Base-by-base conservation (phyloP, 1,140 invertebrate species). In the Temnothorax longispinosus region DNA sequence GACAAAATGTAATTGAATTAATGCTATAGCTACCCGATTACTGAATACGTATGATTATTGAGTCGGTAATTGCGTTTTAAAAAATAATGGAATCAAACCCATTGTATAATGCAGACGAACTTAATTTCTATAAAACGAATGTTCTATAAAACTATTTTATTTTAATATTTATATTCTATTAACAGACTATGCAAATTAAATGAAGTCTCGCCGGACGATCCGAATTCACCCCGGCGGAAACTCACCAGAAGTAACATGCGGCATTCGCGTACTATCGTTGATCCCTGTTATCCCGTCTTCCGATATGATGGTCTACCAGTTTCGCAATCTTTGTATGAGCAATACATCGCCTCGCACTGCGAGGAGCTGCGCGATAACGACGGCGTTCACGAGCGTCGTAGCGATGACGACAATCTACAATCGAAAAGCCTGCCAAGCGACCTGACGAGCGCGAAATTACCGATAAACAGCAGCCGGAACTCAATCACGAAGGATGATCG, bases 261-360 rank as follows among this genome's bases (percentile, higher is more conserved):
- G 15, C 91, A 92, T 64, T 97, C 95, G 18, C 96, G 97, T 78
- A 97, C 97, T 1, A 98, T 98, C 74, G 96, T 97, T 44, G 98
- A 98, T 95, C 97, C 98, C 27, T 96, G 95, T 69, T 97, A 97
- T 95, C 98, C 97, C 35, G 96, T 98, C 13, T 98, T 98, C 90
- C 96, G 97, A 89, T 95, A 95, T 56, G 96, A 98, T 80, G 97
- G 97, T 3, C 95, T 97, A 44, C 96, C 97, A 8, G 97, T 97
- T 58, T 98, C 97, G 0, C 96, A 97, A 77, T 96, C 96, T 8
- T 94, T 98, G 0, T 97, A 97, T 91, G 96, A 98, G 77, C 96
- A 97, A 78, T 97, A 97, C 87, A 94, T 98, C 52, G 87, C 94
- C 3, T 91, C 87, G 0, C 94, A 95, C 44, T 95, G 93, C 75